Evolutionary conservation across 92 coral and sea anemone genomes (phyloP).

Genomic region (Heliopora coerulea): DNA sequence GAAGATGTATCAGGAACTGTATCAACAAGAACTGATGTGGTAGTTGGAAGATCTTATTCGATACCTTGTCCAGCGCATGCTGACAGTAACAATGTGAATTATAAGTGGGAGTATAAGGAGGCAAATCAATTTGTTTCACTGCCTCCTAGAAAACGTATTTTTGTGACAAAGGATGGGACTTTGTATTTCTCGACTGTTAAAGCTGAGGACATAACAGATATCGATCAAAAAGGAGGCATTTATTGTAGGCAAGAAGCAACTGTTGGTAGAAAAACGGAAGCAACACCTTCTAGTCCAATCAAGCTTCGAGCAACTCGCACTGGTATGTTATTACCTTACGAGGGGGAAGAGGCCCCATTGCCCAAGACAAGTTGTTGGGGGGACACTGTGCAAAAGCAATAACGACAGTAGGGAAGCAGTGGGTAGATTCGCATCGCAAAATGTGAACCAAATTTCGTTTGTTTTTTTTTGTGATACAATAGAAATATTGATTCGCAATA

Average conservation of each 20-base stretch:
- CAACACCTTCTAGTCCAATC: background rate
- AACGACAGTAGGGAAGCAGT: no score
- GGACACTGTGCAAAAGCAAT: no score
- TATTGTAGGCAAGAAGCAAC: conserved; percentile 2
- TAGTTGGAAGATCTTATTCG: background rate
- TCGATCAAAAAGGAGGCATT: conserved; percentile 11
- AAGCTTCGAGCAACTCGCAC: background rate
- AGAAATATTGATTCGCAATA: no score
- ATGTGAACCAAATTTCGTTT: no score
- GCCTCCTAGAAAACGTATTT: background rate
- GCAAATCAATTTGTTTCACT: background rate
- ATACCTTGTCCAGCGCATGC: conserved; percentile 6
- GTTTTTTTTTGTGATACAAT: no score
- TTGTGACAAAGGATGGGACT: conserved; percentile 23
- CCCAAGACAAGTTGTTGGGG: no score
- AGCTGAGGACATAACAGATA: background rate
- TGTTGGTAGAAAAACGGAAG: background rate
- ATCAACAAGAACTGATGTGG: background rate
- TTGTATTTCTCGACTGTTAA: conserved; percentile 10
- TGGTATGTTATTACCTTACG: no score
- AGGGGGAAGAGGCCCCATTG: no score
- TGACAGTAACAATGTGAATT: background rate
- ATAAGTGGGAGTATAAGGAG: conserved; percentile 9
- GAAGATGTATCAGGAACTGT: background rate
- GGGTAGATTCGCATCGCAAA: no score